A percentile compares a stretch with the other conserved stretches of the same genome.
These are phyloP conservation scores for Pithys albifrons DNA, from an alignment of 2,113 vertebrate genomes.

Conservation along the genomic window DNA sequence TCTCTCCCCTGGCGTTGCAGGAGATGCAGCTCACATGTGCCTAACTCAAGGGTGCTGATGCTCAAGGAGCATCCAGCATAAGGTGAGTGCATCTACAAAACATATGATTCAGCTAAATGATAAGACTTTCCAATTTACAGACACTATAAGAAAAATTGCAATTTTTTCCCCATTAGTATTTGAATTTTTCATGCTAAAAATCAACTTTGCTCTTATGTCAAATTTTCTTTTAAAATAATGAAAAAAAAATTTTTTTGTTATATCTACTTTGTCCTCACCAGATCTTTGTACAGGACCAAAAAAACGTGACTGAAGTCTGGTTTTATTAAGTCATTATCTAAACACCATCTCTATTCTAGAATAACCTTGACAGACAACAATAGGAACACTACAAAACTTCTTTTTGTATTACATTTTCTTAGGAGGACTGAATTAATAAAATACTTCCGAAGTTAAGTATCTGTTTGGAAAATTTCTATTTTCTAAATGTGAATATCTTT, in stretches of 20 bases:
- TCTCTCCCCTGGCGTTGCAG: neutral
- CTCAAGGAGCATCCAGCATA: neutral
- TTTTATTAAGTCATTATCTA: neutral
- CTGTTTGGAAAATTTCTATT: neutral
- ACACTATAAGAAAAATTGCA: accelerated
- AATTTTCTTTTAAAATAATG: neutral
- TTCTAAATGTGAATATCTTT: neutral
- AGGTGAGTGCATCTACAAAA: accelerated
- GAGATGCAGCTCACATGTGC: accelerated
- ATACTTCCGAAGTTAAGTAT: neutral
- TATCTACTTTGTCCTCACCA: neutral
- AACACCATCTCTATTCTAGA: neutral
- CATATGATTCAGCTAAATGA: accelerated
- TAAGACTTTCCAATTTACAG: neutral
- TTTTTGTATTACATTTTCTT: neutral
- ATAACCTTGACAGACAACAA: neutral
- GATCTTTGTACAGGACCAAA: neutral
- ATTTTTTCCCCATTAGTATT: neutral
- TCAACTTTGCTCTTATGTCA: neutral
- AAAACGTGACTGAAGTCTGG: neutral
- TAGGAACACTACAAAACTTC: neutral
- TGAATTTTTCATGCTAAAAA: neutral
- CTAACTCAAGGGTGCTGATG: neutral
- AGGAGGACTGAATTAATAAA: neutral
- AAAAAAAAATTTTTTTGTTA: neutral